phyloP scores from a whole-genome alignment of 2,797 vertebrate species.

The Fringilla coelebs region DNA sequence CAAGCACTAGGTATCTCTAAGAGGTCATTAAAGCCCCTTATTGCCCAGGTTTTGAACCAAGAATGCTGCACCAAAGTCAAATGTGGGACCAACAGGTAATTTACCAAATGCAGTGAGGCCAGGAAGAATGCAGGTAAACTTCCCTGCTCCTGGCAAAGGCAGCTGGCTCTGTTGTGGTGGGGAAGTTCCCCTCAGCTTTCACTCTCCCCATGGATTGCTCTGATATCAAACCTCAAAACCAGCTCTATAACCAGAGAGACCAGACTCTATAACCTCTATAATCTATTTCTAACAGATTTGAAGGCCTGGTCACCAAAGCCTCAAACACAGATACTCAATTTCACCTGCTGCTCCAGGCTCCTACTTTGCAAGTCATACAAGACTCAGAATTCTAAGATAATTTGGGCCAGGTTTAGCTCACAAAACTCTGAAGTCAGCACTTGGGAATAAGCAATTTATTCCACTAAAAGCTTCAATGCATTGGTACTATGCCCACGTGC shows the following conservation, averaged over 20 bases:
- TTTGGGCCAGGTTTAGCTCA: not conserved
- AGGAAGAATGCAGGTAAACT: not conserved
- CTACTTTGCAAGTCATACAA: not conserved
- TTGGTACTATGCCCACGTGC: not conserved
- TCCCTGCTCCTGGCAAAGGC: not conserved
- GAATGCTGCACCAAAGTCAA: not conserved
- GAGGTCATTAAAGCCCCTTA: not conserved
- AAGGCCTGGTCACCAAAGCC: not conserved
- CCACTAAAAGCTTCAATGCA: not conserved
- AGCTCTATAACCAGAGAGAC: not conserved
- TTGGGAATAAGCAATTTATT: not conserved
- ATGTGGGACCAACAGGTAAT: fast-evolving
- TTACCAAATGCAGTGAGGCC: not conserved
- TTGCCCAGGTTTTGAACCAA: not conserved
- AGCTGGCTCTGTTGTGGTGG: not conserved
- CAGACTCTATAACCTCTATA: not conserved
- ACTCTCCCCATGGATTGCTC: not conserved
- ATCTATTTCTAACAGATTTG: not conserved
- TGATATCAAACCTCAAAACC: not conserved
- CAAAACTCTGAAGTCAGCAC: not conserved
- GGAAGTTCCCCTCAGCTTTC: not conserved
- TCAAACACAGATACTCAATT: not conserved
- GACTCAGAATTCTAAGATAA: not conserved
- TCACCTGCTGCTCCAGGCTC: not conserved
- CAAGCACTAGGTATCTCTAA: not conserved